A percentile compares a stretch with the other conserved stretches of the same genome.
These are phyloP conservation scores for Bombus confusus DNA, from an alignment of 1,140 invertebrate genomes.

Conservation along the genomic window DNA sequence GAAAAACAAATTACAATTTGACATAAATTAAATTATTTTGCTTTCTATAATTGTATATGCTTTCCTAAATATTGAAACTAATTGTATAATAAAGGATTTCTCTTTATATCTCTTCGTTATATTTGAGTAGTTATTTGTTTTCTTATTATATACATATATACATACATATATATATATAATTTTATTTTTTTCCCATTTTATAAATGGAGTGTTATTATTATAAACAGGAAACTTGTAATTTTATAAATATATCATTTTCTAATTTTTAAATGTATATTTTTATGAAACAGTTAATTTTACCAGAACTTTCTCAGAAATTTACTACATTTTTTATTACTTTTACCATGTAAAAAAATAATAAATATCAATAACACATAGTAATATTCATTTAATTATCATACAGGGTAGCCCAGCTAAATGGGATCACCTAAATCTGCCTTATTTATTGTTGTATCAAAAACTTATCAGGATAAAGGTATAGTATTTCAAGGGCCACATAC, in stretches of 20 bases:
- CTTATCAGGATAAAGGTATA: too few species aligned
- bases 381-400: not conserved
- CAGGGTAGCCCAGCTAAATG: too few species aligned
- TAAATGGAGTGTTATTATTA: not conserved
- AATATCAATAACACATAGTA: too few species aligned
- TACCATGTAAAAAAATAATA: not conserved
- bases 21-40: constrained; percentile 35
- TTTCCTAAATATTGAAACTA: constrained; percentile 27
- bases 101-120: constrained; percentile 34
- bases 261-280: constrained; percentile 21
- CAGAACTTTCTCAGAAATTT: not conserved
- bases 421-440: too few species aligned
- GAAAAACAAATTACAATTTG: constrained; percentile 17
- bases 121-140: constrained; percentile 7
- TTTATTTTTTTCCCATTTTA: constrained; percentile 24
- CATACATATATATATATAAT: not conserved
- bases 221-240: constrained; percentile 25
- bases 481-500: too few species aligned
- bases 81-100: constrained; percentile 50
- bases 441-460: too few species aligned
- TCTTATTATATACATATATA: not conserved
- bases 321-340: not conserved
- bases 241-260: constrained; percentile 28
- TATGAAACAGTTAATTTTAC: not conserved
- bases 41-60: constrained; percentile 35